These are phyloP conservation scores for Metacarcinus magister DNA, from an alignment of 2,888 invertebrate genomes.

Conservation along the genomic window DNA sequence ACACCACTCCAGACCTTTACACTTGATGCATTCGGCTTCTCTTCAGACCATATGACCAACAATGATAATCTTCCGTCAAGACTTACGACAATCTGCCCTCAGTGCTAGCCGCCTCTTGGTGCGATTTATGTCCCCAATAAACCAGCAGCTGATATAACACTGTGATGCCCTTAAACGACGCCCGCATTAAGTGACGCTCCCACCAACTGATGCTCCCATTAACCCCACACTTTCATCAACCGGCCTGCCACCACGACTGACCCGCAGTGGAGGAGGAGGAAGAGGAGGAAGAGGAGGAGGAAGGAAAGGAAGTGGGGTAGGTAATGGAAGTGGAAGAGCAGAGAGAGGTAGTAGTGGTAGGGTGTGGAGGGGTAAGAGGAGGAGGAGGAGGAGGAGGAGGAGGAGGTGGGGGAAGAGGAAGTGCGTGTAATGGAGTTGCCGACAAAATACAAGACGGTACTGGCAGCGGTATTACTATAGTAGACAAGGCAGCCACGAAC, in stretches of 20 bases:
- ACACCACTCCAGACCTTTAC: neutral
- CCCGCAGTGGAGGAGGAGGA: neutral
- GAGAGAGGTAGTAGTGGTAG: neutral
- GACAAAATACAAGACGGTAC: neutral
- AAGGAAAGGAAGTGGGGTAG: neutral
- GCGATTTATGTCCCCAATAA: neutral
- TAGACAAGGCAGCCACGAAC: neutral
- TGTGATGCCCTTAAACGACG: neutral
- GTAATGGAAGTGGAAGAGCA: neutral
- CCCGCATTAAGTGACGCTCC: conserved; percentile 18
- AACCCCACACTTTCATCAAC: conserved; percentile 36
- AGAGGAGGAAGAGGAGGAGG: neutral
- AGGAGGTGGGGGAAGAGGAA: neutral
- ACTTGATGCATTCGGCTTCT: neutral
- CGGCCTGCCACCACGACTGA: neutral
- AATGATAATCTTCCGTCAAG: neutral
- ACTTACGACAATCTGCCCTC: neutral
- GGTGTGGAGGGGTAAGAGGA: neutral
- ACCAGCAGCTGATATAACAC: conserved; percentile 28
- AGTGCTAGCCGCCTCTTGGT: neutral
- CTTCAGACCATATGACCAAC: neutral
- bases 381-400: neutral
- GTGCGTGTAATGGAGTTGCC: neutral
- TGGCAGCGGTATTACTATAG: neutral
- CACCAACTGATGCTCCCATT: conserved; percentile 4